These are phyloP conservation scores for Hydropsyche tenuis DNA, from an alignment of 1,140 invertebrate species.

Conservation along the genomic window DNA sequence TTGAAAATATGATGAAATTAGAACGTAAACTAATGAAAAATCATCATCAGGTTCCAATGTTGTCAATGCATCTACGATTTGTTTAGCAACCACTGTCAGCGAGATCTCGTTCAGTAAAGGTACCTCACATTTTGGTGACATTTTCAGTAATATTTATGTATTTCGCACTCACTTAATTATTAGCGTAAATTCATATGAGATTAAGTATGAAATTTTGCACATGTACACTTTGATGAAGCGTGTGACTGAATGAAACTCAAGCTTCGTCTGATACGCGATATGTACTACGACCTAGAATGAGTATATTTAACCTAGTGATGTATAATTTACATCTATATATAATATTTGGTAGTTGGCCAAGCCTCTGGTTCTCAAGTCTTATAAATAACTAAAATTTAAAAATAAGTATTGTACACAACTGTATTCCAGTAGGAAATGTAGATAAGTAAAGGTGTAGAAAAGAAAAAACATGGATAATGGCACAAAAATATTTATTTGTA, in stretches of 20 bases:
- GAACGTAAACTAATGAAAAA: slow-evolving; percentile 62
- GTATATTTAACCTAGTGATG: slow-evolving; percentile 41
- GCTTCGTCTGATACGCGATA: slow-evolving; percentile 42
- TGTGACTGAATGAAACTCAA: slow-evolving; percentile 26
- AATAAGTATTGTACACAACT: too few species aligned
- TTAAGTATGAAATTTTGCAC: not conserved
- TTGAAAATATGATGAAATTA: slow-evolving; percentile 65
- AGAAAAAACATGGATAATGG: too few species aligned
- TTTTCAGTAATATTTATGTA: slow-evolving; percentile 48
- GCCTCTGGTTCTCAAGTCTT: not conserved
- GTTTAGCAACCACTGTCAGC: slow-evolving; percentile 59
- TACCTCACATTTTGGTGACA: slow-evolving; percentile 62
- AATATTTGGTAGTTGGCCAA: slow-evolving; percentile 1
- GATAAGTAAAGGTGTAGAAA: too few species aligned
- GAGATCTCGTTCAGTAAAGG: slow-evolving; percentile 58
- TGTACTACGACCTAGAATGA: slow-evolving; percentile 47
- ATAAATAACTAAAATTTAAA: not conserved
- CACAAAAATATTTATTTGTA: too few species aligned
- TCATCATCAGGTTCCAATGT: slow-evolving; percentile 63
- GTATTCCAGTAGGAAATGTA: too few species aligned
- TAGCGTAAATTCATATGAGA: not conserved
- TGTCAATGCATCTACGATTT: slow-evolving; percentile 59
- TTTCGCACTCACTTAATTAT: too few species aligned
- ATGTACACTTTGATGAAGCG: slow-evolving; percentile 18
- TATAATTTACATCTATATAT: slow-evolving; percentile 33